phyloP scores from a whole-genome alignment of 2,113 vertebrate species.

The Chionis minor region DNA sequence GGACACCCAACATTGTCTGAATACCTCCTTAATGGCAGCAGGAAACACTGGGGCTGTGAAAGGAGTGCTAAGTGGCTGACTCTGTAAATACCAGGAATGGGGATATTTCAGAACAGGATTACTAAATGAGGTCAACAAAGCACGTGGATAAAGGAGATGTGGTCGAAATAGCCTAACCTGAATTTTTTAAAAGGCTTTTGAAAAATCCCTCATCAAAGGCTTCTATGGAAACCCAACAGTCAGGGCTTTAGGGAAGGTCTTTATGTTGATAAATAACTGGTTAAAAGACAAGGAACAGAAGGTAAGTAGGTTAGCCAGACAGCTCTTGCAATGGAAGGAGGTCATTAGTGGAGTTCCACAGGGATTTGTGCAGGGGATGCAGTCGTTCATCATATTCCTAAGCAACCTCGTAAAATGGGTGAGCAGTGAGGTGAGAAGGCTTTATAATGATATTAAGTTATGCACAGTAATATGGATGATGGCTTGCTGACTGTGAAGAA shows the following conservation, averaged over 20 bases:
- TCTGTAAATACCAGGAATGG: background rate
- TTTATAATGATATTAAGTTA: conserved; percentile 43
- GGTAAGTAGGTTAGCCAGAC: conserved; percentile 40
- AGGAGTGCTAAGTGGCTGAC: background rate
- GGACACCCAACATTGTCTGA: background rate
- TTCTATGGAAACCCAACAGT: conserved; percentile 34
- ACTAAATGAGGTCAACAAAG: background rate
- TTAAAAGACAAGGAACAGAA: conserved; percentile 48
- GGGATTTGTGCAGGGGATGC: conserved; percentile 10
- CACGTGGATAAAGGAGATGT: background rate
- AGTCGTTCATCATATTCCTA: conserved; percentile 19
- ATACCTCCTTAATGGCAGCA: background rate
- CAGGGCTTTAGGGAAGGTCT: conserved; percentile 25
- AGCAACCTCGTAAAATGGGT: conserved; percentile 7
- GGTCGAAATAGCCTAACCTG: conserved; percentile 18
- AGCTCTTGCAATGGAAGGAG: background rate
- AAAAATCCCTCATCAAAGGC: conserved; percentile 35
- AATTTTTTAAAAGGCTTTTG: conserved; percentile 30
- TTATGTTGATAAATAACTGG: conserved; percentile 56
- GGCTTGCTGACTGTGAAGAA: conserved; percentile 18
- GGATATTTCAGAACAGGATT: conserved; percentile 2
- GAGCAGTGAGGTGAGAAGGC: conserved; percentile 11
- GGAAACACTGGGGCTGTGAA: background rate
- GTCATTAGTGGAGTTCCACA: conserved; percentile 24
- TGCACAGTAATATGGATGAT: conserved; percentile 13